Base-by-base conservation (phyloP, 2,888 invertebrate genomes). In the Phortica magna region DNA sequence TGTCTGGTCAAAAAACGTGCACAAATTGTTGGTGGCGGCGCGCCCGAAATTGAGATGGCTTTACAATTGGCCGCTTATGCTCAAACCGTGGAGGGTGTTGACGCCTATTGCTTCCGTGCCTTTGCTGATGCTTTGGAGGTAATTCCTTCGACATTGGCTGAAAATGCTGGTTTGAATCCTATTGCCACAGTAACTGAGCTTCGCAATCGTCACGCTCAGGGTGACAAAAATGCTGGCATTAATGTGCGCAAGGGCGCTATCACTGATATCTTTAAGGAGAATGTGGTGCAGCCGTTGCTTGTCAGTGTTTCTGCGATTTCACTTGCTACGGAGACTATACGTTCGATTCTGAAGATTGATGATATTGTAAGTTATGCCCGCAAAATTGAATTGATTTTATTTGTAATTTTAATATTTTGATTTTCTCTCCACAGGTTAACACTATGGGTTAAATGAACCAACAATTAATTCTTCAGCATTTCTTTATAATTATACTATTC, bases 331-430 rank as follows among this genome's bases (percentile, higher is more conserved):
- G 99, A 99, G 93, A 99, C 99, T 73, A 97, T 99, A 80, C 95
- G 99, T 87, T 97, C 98, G 87, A 99, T 99, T 93, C 94, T 99
- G 90, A 99, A 99, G 94, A 99, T 99, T 89, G 99, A 99, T 93
- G 99, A 99, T 93, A 99, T 99, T 92, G 98, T 99, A 84, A 90
- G 91, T 91, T 1, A 0, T 7, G 1, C 0, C n/a, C 41, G 22
- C 43, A 59, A 6, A 43, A 6, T 31, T 39, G 70, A 2, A 22
- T 7, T 41, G 19, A 19, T 10, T 71, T 41, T 61, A 10, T 39
- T 17, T n/a, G 0, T 12, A 4, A 7, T 65, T 43, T 1, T 9
- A 0, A 12, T 31, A 6, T 53, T 57, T 73, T 31, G 5, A 59
- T 61, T 70, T 6, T 64, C 43, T 71, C n/a, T 41, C 14, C 31